Evolutionary conservation across 2,888 invertebrate species (phyloP), one percentile per base, ranked within the genome.

Genomic region (Megastigmus dorsalis): DNA sequence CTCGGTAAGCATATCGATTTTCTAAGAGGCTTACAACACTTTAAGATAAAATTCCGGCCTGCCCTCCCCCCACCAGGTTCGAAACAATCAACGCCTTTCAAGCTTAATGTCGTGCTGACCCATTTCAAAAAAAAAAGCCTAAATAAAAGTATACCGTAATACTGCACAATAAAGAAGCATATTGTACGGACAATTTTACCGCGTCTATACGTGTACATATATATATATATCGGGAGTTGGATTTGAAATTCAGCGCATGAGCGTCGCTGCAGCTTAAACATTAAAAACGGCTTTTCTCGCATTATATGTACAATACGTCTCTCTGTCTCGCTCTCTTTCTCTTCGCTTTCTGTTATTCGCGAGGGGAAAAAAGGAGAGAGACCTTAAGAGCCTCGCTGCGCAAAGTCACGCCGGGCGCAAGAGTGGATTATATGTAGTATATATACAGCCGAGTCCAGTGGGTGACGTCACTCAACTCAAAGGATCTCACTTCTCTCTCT

Each of bases 71-170:
- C n/a, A n/a, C n/a, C n/a, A n/a, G n/a, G n/a, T n/a, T 28, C 15
- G 38, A 43, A 20, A 60, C 60, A 60, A 60, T 60, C 60, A 28
- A 13, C 28, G 43, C 30, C 60, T 62, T 33, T 45, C 60, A 45
- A 30, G 30, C 30, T n/a, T n/a, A n/a, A n/a, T n/a, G n/a, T n/a
- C 6, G 5, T 5, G 18, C 30, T 62, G 60, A 59, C 59, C 59
- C 41, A 41, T 41, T 59, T 59, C 18, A 15, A 43, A 62, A 45
- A 62, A 45, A 28, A 45, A 62, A 60, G n/a, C n/a, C n/a, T n/a
- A n/a, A n/a, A n/a, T n/a, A n/a, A n/a, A n/a, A n/a, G n/a, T n/a
- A n/a, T n/a, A n/a, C n/a, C n/a, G n/a, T n/a, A 45, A 60, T n/a
- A 45, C 23, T 23, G 38, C 60, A 43, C 60, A 43, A 57, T 57